These are phyloP conservation scores for Gavia stellata DNA, from an alignment of 2,113 vertebrate genomes.

Conservation along the genomic window DNA sequence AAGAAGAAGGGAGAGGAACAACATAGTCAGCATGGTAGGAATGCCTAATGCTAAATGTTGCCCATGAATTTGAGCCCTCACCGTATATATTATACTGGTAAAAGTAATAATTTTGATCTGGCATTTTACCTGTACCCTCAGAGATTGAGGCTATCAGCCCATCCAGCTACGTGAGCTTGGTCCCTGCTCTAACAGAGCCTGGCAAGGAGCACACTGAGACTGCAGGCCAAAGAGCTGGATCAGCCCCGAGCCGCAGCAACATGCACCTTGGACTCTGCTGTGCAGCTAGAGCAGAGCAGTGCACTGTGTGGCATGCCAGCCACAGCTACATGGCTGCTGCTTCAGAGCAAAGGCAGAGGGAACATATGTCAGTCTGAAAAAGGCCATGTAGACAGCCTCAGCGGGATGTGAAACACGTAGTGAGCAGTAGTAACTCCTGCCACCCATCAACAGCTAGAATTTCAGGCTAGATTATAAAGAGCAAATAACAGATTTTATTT, in stretches of 20 bases:
- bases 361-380: constrained; percentile 36
- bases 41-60: background rate
- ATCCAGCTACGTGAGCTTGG: accelerated
- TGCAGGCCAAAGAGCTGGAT: background rate
- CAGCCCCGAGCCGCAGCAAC: background rate
- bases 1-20: background rate
- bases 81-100: background rate
- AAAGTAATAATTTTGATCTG: background rate
- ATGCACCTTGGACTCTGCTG: background rate
- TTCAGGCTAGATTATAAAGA: background rate
- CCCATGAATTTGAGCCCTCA: background rate
- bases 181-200: background rate
- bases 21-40: background rate
- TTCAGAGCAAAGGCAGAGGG: background rate
- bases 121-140: background rate
- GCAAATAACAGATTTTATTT: background rate
- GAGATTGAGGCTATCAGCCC: accelerated
- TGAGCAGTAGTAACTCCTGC: background rate
- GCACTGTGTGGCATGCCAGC: background rate
- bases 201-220: background rate
- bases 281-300: background rate
- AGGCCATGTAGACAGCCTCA: background rate
- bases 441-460: background rate
- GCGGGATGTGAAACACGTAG: background rate
- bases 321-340: background rate